phyloP scores from a whole-genome alignment of 2,113 vertebrate species.

The Actenoides lindsayi region DNA sequence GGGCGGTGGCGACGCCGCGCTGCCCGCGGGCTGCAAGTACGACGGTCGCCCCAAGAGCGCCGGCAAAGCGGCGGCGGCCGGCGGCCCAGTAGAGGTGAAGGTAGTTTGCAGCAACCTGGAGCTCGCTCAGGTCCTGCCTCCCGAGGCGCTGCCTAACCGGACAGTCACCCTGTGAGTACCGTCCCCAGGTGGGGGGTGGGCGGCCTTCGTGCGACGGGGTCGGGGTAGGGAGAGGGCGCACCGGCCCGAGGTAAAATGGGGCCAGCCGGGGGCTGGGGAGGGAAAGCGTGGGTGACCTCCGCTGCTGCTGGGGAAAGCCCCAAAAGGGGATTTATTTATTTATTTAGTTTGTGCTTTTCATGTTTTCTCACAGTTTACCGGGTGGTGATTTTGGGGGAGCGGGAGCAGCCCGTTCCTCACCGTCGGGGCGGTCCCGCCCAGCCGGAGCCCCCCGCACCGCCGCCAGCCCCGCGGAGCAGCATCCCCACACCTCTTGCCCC shows the following conservation, averaged over 20 bases:
- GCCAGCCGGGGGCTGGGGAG: background rate
- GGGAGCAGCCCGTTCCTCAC: background rate
- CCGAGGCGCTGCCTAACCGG: constrained; percentile 86
- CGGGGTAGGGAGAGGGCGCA: background rate
- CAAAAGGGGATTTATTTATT: too few species aligned
- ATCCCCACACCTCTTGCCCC: background rate
- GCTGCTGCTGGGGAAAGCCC: background rate
- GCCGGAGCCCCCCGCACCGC: background rate
- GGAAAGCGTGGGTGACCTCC: background rate
- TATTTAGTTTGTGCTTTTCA: background rate
- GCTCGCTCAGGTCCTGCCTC: constrained; percentile 82
- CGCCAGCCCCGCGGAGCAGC: background rate
- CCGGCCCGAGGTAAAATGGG: background rate
- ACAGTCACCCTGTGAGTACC: constrained; percentile 94
- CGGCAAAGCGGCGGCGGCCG: constrained; percentile 26
- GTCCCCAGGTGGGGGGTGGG: background rate
- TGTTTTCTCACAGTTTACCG: background rate
- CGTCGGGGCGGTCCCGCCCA: too few species aligned
- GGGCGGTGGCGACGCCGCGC: background rate
- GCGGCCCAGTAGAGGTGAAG: constrained; percentile 73
- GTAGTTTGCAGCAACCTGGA: constrained; percentile 93
- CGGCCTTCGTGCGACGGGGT: background rate
- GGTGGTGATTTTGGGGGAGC: background rate
- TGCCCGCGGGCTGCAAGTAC: constrained; percentile 75
- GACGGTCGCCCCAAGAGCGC: constrained; percentile 66